Evolutionary conservation across 2,113 vertebrate genomes (phyloP).

Genomic region (Rhegmatorhina hoffmannsi): DNA sequence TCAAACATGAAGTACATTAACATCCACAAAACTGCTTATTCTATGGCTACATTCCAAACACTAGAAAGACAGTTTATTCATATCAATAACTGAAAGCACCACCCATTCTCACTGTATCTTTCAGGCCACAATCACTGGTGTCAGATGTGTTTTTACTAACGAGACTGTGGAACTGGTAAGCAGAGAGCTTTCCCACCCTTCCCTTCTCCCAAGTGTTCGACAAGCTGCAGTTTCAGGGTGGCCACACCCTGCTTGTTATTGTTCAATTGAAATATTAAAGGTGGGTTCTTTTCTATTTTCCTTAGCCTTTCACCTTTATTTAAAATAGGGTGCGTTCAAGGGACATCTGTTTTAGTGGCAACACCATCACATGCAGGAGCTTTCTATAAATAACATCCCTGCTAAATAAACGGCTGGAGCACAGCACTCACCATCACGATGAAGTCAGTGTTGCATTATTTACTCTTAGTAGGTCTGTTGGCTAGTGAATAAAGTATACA

Average conservation of each 20-base stretch:
- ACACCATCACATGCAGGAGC: conserved; percentile 22
- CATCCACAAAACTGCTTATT: background rate
- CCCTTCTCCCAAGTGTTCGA: conserved; percentile 71
- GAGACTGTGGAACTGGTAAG: conserved; percentile 53
- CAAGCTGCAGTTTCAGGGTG: conserved; percentile 9
- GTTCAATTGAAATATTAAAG: conserved; percentile 68
- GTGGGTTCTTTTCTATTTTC: conserved; percentile 48
- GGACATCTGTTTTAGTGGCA: conserved; percentile 63
- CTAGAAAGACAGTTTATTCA: conserved; percentile 26
- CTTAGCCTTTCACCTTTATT: conserved; percentile 64
- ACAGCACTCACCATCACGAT: background rate
- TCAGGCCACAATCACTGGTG: conserved; percentile 40
- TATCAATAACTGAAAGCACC: conserved; percentile 21
- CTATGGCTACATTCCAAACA: background rate
- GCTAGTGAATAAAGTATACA: background rate
- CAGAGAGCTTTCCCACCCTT: conserved; percentile 73
- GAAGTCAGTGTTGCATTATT: background rate
- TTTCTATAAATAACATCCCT: conserved; percentile 59
- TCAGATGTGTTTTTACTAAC: conserved; percentile 63
- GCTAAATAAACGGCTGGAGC: conserved; percentile 36
- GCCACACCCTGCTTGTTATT: conserved; percentile 76
- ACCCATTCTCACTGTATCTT: conserved; percentile 33
- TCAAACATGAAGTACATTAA: background rate
- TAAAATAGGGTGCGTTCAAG: conserved; percentile 43
- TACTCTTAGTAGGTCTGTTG: background rate